Conservation (phyloP, 2,888 invertebrate species). For the Melanargia galathea region DNA sequence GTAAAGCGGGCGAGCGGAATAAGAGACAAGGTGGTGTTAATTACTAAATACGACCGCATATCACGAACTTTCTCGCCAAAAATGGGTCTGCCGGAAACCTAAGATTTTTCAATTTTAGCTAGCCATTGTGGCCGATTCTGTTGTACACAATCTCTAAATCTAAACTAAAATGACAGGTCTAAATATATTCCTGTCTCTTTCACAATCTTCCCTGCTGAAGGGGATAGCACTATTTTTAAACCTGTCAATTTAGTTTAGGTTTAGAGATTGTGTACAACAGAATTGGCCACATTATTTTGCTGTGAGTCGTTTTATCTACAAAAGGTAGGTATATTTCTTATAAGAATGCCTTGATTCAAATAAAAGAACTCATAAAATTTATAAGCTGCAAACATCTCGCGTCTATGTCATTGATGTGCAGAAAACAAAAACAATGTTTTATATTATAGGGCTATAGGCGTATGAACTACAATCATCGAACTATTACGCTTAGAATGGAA, state of each 20-base stretch:
- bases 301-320: not conserved
- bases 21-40: conserved; percentile 71
- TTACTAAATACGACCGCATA: conserved; percentile 77
- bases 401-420: not conserved
- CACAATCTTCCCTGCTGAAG: too few species aligned
- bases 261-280: too few species aligned
- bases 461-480: too few species aligned
- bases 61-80: conserved; percentile 78
- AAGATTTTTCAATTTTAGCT: not conserved
- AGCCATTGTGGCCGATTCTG: too few species aligned
- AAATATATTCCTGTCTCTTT: too few species aligned
- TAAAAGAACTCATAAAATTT: not conserved
- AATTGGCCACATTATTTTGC: too few species aligned
- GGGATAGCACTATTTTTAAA: too few species aligned
- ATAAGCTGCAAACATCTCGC: too few species aligned
- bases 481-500: too few species aligned
- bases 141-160: too few species aligned
- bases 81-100: conserved; percentile 56
- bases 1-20: conserved; percentile 24
- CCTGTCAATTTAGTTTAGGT: too few species aligned
- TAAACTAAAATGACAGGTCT: too few species aligned
- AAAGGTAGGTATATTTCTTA: not conserved
- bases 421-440: not conserved
- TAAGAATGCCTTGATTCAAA: not conserved
- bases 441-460: not conserved